Percentiles rank a stretch among this genome's conserved stretches.
phyloP scores from a whole-genome alignment of 1,140 invertebrate species.

The Camponotus vicinus region DNA sequence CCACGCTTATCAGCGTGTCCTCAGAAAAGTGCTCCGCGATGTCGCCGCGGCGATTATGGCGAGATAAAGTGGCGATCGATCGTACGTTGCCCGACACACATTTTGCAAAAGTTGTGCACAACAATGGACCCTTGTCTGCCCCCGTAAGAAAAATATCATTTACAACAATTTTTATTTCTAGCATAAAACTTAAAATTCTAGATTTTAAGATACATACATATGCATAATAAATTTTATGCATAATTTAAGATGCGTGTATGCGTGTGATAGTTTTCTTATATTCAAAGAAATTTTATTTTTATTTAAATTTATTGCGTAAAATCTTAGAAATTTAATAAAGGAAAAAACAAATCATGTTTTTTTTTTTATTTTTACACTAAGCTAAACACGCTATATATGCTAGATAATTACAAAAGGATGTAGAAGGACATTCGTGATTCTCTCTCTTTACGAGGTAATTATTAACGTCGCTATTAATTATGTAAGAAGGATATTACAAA shows the following conservation, averaged over 20 bases:
- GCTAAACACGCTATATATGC: not conserved
- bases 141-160: not conserved
- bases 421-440: no score
- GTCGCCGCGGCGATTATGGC: slow-evolving; percentile 54
- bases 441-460: not conserved
- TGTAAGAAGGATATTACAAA: not conserved
- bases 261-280: not conserved
- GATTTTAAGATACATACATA: not conserved
- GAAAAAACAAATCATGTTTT: not conserved
- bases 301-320: not conserved
- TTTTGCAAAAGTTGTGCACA: slow-evolving; percentile 25
- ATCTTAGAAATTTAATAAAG: not conserved
- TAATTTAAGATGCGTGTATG: not conserved
- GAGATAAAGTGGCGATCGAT: slow-evolving; percentile 61
- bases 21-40: slow-evolving; percentile 61
- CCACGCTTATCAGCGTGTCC: slow-evolving; percentile 61
- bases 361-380: not conserved
- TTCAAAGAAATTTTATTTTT: not conserved
- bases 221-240: not conserved
- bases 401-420: not conserved
- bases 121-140: not conserved
- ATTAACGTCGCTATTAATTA: not conserved
- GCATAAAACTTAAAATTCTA: not conserved
- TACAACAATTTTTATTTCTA: not conserved
- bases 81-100: slow-evolving; percentile 27